A percentile compares a stretch with the other conserved stretches of the same genome.
Evolutionary conservation across 1,140 invertebrate species (phyloP).

Genomic region (Apis cerana): DNA sequence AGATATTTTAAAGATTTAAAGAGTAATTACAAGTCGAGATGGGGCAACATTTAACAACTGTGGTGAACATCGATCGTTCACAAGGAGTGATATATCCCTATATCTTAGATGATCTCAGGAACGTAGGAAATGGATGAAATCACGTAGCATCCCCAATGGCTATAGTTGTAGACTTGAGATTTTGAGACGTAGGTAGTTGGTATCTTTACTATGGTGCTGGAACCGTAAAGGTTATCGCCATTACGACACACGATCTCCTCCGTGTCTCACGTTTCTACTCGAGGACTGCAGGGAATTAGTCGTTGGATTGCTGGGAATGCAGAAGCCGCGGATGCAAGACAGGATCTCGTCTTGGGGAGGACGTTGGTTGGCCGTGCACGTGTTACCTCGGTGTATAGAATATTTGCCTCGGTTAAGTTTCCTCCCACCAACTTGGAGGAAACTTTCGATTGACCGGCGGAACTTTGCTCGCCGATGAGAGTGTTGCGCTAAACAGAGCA

Average conservation of each 20-base stretch:
- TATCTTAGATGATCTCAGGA: not conserved
- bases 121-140: slow-evolving; percentile 32
- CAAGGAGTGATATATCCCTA: not conserved
- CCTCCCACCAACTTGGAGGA: not conserved
- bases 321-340: slow-evolving; percentile 9
- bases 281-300: slow-evolving; percentile 55
- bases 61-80: not conserved
- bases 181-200: slow-evolving; percentile 57
- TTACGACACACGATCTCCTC: slow-evolving; percentile 65
- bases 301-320: slow-evolving; percentile 29
- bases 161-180: slow-evolving; percentile 46
- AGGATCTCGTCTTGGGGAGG: slow-evolving; percentile 1
- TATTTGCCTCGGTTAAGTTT: slow-evolving; percentile 35
- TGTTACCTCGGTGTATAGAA: slow-evolving; percentile 7
- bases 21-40: too few species aligned
- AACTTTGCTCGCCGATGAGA: slow-evolving; percentile 9
- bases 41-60: too few species aligned
- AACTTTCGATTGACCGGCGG: slow-evolving; percentile 44
- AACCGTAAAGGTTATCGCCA: slow-evolving; percentile 72
- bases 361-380: not conserved
- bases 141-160: slow-evolving; percentile 47
- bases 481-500: not conserved
- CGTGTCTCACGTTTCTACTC: slow-evolving; percentile 31
- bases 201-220: slow-evolving; percentile 60
- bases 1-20: too few species aligned